Evolutionary conservation across 2,888 invertebrate species (phyloP), one percentile per base, ranked within the genome.

Genomic region (Cephalotes varians): DNA sequence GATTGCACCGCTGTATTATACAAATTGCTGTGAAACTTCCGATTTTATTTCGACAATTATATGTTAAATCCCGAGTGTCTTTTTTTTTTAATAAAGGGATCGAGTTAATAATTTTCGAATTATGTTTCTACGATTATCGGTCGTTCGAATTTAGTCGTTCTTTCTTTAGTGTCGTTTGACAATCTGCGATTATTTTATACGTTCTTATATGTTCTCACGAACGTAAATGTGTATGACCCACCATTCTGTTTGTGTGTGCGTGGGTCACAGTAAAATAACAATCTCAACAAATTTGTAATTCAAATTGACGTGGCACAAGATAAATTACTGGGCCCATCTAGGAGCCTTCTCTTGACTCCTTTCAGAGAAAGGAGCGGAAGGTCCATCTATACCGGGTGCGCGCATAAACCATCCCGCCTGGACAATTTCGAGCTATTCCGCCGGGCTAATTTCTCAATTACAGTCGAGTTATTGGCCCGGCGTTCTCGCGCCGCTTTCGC

Each of bases 231-330:
- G 28, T 40, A 40, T 2, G 15, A 12, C 4, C 9, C 34, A 47
- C 18, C 4, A 18, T 31, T 2, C 18, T 34, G 49, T 1, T n/a
- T n/a, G n/a, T n/a, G n/a, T n/a, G n/a, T n/a, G n/a, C n/a, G 21
- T 15, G 31, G 15, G 12, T n/a, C 62, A 15, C 15, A 37, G 51
- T 58, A 69, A 83, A 84, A 81, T 72, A 79, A 84, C 37, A 89
- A 91, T 89, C 88, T 86, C 82, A 62, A 72, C 31, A 69, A 88
- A 91, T 91, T 91, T 90, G 91, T 87, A 86, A 91, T 91, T 90
- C 89, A 88, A 90, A 91, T 90, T 71, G 83, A 71, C 72, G 83
- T 72, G 88, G 88, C 88, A 84, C 67, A 72, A 86, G 87, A 88
- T 90, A 86, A 90, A 91, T 91, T 90, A 90, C 77, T 83, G 84